Base-by-base conservation (phyloP, 2,888 invertebrate species). In the Rhopalosiphum nymphaeae region DNA sequence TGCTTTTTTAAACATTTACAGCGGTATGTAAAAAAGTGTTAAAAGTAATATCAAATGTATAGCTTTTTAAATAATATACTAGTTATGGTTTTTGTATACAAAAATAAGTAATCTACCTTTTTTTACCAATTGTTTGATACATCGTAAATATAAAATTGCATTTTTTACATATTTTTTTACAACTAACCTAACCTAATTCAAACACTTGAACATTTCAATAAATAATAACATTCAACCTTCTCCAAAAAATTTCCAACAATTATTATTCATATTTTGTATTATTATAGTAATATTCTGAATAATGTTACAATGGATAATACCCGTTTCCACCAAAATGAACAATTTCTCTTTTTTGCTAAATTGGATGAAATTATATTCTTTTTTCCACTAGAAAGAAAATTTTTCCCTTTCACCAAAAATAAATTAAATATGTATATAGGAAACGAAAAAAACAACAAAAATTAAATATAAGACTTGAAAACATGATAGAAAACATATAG, bases 201-300 rank as follows among this genome's bases (percentile, higher is more conserved):
- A 78, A 78, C 36, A 21, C 78, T 78, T 78, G 36, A 78, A 78
- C 21, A 78, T 78, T 78, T 78, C 78, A 36, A 78, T 78, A 78
- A 36, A 78, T 36, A 78, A 78, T 78, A 78, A 78, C 36, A 78
- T 78, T 78, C 9, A 78, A 78, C 78, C 21, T 78, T 42, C 36
- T 21, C 36, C 36, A 78, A 78, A 78, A 67, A 36, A 21, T 78
- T 21, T 3, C 78, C 36, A 78, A 78, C 36, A 78, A 78, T 78
- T 78, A 78, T 78, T 78, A 78, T 78, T 78, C 21, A 78, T 78
- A 78, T 78, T 78, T 78, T 78, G 78, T 36, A 78, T 78, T 78
- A 78, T 78, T 78, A 78, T 78, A 78, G n/a, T 36, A 21, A 9
- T 2, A 78, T 78, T 78, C 78, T 78, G 78, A 21, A 78, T 36